These are phyloP conservation scores for Blennius ocellaris DNA, from an alignment of 2,113 vertebrate genomes.

Conservation along the genomic window DNA sequence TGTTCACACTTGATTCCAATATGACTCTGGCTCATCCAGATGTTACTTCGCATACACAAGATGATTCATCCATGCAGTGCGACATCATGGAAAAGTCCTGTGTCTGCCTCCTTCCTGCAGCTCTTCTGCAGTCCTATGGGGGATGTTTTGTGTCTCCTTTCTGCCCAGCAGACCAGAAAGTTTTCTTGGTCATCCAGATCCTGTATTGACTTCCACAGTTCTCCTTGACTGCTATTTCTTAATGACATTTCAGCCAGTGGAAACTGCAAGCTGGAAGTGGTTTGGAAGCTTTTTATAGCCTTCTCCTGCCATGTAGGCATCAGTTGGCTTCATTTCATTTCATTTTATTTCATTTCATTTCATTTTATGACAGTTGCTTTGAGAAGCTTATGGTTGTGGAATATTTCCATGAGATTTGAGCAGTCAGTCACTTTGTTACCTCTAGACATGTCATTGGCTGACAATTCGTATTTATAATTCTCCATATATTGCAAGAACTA, in stretches of 20 bases:
- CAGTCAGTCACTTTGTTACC: background rate
- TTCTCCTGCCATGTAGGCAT: background rate
- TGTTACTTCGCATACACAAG: background rate
- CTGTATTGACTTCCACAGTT: background rate
- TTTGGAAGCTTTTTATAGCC: background rate
- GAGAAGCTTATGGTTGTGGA: background rate
- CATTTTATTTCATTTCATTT: background rate
- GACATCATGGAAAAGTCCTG: background rate
- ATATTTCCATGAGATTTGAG: background rate
- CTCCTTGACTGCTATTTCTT: background rate
- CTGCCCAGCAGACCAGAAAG: background rate
- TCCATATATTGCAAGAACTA: background rate
- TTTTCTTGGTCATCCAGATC: conserved; percentile 3
- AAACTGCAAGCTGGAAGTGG: background rate
- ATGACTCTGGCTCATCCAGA: background rate
- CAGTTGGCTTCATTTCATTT: background rate
- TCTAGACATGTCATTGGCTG: background rate
- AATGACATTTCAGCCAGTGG: background rate
- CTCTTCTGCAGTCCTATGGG: background rate
- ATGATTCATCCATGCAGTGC: background rate
- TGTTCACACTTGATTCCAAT: background rate
- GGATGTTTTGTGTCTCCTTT: background rate
- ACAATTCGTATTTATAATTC: background rate
- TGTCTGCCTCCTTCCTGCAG: background rate
- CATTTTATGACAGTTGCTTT: background rate